Evolutionary conservation across 2,797 vertebrate genomes (phyloP).

Genomic region (Myiothlypis coronata): DNA sequence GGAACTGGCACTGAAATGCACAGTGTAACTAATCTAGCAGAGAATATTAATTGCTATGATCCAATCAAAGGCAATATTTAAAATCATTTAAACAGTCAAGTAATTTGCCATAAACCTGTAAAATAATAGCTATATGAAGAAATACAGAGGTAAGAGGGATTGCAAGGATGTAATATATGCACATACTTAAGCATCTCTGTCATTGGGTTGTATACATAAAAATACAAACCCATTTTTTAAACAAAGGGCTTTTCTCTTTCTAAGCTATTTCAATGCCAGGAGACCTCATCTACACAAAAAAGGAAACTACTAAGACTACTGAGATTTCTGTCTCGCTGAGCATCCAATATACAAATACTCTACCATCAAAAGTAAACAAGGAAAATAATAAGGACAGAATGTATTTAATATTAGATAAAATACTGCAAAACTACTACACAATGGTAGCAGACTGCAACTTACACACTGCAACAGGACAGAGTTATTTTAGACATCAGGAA

Average conservation of each 20-base stretch:
- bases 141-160: neutral
- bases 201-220: neutral
- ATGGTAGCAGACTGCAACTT: neutral
- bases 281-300: neutral
- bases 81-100: slow-evolving; percentile 50
- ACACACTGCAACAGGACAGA: neutral
- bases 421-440: neutral
- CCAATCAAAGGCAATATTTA: slow-evolving; percentile 62
- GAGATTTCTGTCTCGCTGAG: slow-evolving; percentile 24
- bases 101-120: slow-evolving; percentile 26
- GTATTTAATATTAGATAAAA: neutral
- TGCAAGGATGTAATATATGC: neutral
- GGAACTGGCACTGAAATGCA: slow-evolving; percentile 18
- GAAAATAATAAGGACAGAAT: neutral
- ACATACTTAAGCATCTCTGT: neutral
- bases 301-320: neutral
- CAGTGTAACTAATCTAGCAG: slow-evolving; percentile 43
- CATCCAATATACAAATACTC: neutral
- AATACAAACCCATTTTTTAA: neutral
- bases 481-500: neutral
- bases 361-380: neutral
- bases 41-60: slow-evolving; percentile 66
- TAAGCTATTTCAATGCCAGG: neutral
- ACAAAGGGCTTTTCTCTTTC: slow-evolving; percentile 2
- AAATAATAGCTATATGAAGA: neutral